Evolutionary conservation across 2,113 vertebrate genomes (phyloP), one percentile per base, ranked within the genome.

Genomic region (Benitochromis conjunctus): DNA sequence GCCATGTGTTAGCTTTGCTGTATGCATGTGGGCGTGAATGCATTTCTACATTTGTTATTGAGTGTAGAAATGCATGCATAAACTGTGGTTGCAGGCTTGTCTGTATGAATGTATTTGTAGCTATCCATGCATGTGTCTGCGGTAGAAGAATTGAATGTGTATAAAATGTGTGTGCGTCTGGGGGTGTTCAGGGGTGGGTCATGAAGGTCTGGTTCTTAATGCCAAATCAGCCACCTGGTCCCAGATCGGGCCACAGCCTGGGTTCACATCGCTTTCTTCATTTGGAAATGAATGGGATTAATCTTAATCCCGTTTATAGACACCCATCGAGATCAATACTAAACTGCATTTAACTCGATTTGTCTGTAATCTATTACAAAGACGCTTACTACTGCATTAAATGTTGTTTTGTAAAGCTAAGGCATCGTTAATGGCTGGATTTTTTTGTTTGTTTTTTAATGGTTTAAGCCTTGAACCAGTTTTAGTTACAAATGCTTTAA

Each of bases 231-330:
- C 94, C 94, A 95, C 92, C 95, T 95, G 95, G 91, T 94, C 90
- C 90, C 92, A 92, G 92, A 93, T 93, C 94, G 93, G 86, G 83
- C 91, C 88, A 85, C 92, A 92, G 92, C 79, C 92, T 92, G 89
- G 79, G 93, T 94, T 91, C 80, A 87, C 90, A 92, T 89, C 91
- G 89, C 81, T 84, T 90, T 89, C 90, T 93, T 95, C 84, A 94
- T 94, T 94, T 95, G 90, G 93, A 89, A 94, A 90, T 84, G 86
- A 94, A 93, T 94, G 89, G 94, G 95, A 96, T 96, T 96, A 96
- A 89, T 90, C 87, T 78, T 95, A 95, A 95, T 95, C 93, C 94
- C 90, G 82, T 94, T 93, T 92, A 94, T 94, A 95, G 94, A 96
- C 94, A 94, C 93, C 94, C 92, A 89, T 88, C 83, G 90, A 93